A percentile compares a stretch with the other conserved stretches of the same genome.
These are phyloP conservation scores for Eurystomus glaucurus DNA, from an alignment of 2,797 vertebrate genomes.

Conservation along the genomic window DNA sequence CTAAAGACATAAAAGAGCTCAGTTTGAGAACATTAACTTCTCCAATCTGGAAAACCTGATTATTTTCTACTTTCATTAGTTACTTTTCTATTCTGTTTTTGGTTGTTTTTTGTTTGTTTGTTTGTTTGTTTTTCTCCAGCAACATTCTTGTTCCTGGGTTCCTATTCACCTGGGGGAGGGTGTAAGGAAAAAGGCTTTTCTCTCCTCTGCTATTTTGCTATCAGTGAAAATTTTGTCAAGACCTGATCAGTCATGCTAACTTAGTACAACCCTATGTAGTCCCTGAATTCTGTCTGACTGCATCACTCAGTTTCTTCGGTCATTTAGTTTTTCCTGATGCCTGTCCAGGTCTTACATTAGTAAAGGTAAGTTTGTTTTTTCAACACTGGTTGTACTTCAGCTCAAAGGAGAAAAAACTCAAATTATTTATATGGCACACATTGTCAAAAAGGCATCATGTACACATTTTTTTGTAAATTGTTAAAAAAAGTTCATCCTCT, in stretches of 20 bases:
- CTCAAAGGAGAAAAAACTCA: neutral
- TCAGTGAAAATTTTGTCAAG: neutral
- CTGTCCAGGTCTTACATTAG: neutral
- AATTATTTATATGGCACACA: neutral
- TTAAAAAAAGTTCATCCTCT: neutral
- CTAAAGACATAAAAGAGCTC: constrained; percentile 69
- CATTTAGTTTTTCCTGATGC: neutral
- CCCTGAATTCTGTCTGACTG: neutral
- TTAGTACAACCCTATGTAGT: rapidly evolving
- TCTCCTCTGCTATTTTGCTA: neutral
- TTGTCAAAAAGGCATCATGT: neutral
- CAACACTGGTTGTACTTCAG: neutral
- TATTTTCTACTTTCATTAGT: neutral
- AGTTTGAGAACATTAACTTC: neutral
- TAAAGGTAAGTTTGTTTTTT: neutral
- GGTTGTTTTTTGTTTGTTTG: too few relatives aligned
- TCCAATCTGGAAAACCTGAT: neutral
- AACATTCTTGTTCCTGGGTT: neutral
- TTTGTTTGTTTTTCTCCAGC: neutral
- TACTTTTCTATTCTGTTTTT: neutral
- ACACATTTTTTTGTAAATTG: neutral
- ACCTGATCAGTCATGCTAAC: neutral
- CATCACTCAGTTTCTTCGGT: neutral
- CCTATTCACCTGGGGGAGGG: neutral
- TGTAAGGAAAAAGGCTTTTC: neutral